phyloP scores from a whole-genome alignment of 2,888 invertebrate genomes.

The Nycteola revayana region DNA sequence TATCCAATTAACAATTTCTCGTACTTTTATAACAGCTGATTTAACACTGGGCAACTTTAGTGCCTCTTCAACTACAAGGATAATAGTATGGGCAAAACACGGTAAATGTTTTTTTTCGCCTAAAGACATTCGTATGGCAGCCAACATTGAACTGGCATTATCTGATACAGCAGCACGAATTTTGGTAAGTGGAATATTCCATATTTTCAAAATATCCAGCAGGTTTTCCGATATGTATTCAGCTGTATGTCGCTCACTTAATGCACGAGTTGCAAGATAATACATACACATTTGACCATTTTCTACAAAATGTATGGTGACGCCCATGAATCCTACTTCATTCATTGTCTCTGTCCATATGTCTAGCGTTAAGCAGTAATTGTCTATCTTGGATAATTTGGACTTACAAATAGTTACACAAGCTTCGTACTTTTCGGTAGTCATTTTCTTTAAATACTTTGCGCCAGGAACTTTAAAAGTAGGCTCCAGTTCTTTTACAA shows the following conservation, averaged over 20 bases:
- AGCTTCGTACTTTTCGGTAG: conserved; percentile 23
- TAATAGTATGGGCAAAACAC: conserved; percentile 22
- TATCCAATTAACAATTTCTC: conserved; percentile 23
- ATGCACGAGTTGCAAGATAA: conserved; percentile 27
- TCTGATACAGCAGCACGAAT: conserved; percentile 21
- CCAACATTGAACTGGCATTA: conserved; percentile 28
- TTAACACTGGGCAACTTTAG: conserved; percentile 22
- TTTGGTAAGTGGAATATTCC: conserved; percentile 21
- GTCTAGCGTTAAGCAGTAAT: conserved; percentile 25
- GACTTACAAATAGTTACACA: conserved; percentile 21
- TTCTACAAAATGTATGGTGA: conserved; percentile 36
- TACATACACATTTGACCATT: conserved; percentile 22
- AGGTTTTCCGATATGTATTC: conserved; percentile 16
- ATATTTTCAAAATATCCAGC: conserved; percentile 27
- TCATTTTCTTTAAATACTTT: conserved; percentile 23
- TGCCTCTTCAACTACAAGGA: conserved; percentile 25
- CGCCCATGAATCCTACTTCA: conserved; percentile 36
- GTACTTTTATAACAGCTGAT: conserved; percentile 25
- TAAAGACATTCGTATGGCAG: conserved; percentile 22
- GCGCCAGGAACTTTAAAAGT: conserved; percentile 21
- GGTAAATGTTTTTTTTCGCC: conserved; percentile 34
- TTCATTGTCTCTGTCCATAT: conserved; percentile 40
- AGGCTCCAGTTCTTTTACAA: conserved; percentile 28
- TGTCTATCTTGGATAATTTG: conserved; percentile 24
- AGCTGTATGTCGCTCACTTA: conserved; percentile 23